phyloP scores from a whole-genome alignment of 2,888 invertebrate genomes.

The Cheilosia variabilis region DNA sequence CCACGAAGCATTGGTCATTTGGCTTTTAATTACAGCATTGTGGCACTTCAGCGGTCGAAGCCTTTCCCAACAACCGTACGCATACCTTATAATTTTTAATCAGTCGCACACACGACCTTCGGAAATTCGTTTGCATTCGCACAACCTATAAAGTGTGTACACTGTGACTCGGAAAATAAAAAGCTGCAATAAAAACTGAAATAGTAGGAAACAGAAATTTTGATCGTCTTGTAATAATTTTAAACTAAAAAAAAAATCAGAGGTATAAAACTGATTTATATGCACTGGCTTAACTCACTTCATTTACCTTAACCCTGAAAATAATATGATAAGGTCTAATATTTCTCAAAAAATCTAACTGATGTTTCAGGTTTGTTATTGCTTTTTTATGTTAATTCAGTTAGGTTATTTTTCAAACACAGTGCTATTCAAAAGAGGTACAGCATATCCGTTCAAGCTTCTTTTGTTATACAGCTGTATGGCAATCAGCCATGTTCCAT shows the following conservation, averaged over 20 bases:
- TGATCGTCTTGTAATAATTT: no score
- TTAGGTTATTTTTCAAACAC: slow-evolving; percentile 8
- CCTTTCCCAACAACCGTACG: slow-evolving; percentile 13
- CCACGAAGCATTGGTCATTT: slow-evolving; percentile 32
- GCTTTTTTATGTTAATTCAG: slow-evolving; percentile 8
- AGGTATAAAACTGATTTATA: not conserved
- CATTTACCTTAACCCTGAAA: slow-evolving; percentile 21
- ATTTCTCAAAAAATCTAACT: not conserved
- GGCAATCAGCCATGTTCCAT: not conserved
- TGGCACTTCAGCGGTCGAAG: slow-evolving; percentile 7
- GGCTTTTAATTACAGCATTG: slow-evolving; percentile 4
- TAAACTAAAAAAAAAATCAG: no score
- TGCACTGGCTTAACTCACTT: not conserved
- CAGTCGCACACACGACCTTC: slow-evolving; percentile 19
- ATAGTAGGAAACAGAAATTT: no score
- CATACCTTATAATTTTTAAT: slow-evolving; percentile 2
- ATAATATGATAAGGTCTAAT: slow-evolving; percentile 1
- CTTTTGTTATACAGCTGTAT: slow-evolving; percentile 8
- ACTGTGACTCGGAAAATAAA: not conserved
- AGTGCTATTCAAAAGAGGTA: not conserved
- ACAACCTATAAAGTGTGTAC: not conserved
- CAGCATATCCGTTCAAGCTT: not conserved
- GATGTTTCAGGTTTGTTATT: not conserved
- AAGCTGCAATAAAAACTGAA: no score
- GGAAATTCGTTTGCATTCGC: slow-evolving; percentile 22